phyloP scores from a whole-genome alignment of 2,797 vertebrate genomes.

The Avahi laniger region DNA sequence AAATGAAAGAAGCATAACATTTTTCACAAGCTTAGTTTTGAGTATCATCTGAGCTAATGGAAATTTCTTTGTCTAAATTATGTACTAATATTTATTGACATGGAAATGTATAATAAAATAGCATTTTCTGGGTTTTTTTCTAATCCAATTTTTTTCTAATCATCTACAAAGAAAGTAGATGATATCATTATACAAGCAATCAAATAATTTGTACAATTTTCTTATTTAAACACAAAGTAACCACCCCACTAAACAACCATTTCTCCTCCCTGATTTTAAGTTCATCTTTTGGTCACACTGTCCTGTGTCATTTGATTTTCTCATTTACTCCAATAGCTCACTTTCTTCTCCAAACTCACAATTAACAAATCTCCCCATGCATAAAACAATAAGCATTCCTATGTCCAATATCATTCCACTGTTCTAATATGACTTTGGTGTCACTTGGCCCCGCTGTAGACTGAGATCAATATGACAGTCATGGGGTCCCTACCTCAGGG shows the following conservation, averaged over 20 bases:
- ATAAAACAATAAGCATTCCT: background rate
- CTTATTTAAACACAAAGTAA: background rate
- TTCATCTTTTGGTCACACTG: background rate
- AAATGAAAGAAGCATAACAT: background rate
- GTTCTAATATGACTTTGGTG: background rate
- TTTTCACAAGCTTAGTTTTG: background rate
- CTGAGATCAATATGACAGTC: background rate
- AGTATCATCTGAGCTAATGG: background rate
- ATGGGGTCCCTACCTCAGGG: background rate
- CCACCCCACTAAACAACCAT: background rate
- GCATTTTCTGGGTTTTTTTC: background rate
- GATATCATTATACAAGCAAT: background rate
- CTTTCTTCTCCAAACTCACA: background rate
- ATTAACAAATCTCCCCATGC: background rate
- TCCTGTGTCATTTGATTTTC: background rate
- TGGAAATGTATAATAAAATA: background rate
- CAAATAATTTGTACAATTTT: background rate
- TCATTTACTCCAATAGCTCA: background rate
- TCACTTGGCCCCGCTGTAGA: background rate
- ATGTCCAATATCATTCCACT: background rate
- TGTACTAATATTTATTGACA: background rate
- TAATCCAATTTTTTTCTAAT: background rate
- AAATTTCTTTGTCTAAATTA: background rate
- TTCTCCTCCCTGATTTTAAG: background rate
- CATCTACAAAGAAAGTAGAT: background rate